Evolutionary conservation across 2,888 invertebrate species (phyloP).

Genomic region (Erannis defoliaria): DNA sequence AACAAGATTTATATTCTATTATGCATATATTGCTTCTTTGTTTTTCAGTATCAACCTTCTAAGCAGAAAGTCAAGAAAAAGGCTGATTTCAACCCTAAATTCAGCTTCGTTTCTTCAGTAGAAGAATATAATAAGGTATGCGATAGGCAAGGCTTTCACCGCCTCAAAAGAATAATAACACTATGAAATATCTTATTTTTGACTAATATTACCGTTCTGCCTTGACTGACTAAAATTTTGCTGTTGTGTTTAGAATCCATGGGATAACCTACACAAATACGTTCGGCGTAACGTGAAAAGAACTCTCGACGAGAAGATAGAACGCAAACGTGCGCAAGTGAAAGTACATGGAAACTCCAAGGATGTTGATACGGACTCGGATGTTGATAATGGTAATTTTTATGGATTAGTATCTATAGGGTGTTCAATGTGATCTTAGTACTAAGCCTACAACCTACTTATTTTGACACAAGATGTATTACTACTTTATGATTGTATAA

Average conservation of each 20-base stretch:
- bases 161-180: not conserved
- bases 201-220: not conserved
- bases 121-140: constrained; percentile 91
- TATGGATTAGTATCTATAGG: too few species aligned
- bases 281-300: constrained; percentile 92
- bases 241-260: constrained; percentile 86
- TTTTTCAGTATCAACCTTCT: constrained; percentile 92
- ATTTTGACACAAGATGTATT: too few species aligned
- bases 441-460: too few species aligned
- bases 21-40: constrained; percentile 36
- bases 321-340: constrained; percentile 77
- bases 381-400: constrained; percentile 74
- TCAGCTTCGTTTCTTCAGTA: constrained; percentile 92
- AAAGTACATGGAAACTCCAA: constrained; percentile 75
- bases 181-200: not conserved
- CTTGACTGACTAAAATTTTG: not conserved
- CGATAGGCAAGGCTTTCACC: not conserved
- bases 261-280: constrained; percentile 93
- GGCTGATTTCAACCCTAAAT: constrained; percentile 92
- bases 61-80: constrained; percentile 90
- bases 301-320: constrained; percentile 94
- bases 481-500: too few species aligned
- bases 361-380: constrained; percentile 83
- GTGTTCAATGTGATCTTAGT: too few species aligned
- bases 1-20: too few species aligned